Evolutionary conservation across 2,888 invertebrate genomes (phyloP).

Genomic region (Luffia ferchaultella): DNA sequence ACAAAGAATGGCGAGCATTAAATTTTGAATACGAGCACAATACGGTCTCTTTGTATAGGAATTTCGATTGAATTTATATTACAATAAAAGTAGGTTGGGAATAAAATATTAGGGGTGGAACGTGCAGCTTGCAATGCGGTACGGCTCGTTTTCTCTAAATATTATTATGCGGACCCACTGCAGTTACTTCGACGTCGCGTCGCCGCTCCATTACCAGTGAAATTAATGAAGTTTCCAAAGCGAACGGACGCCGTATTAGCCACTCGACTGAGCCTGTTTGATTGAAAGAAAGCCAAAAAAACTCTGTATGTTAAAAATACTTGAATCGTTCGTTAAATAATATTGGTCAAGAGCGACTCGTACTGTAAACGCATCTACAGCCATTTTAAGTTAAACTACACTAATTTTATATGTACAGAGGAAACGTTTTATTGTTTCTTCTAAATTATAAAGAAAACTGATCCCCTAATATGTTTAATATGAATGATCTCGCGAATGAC

Average conservation of each 20-base stretch:
- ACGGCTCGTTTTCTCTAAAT: constrained; percentile 2
- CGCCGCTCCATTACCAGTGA: constrained; percentile 6
- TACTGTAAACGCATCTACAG: no score
- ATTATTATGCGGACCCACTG: constrained; percentile 2
- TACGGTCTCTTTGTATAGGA: neutral
- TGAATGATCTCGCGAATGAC: no score
- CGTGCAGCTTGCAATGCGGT: constrained; percentile 2
- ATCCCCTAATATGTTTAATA: no score
- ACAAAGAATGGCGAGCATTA: neutral
- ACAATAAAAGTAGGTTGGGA: neutral
- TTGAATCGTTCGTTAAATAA: no score
- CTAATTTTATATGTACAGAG: no score
- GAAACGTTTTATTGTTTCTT: no score
- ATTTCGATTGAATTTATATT: neutral
- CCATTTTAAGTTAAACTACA: no score
- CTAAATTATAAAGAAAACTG: no score
- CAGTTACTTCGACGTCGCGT: constrained; percentile 6
- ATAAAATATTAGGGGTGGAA: neutral
- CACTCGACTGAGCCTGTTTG: no score
- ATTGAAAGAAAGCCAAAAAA: no score
- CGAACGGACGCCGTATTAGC: neutral
- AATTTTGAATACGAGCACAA: neutral
- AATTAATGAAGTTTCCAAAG: constrained; percentile 8
- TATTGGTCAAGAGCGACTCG: no score
- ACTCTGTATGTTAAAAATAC: no score